Conservation (phyloP, 2,888 invertebrate species). For the Tetragonula carbonaria region DNA sequence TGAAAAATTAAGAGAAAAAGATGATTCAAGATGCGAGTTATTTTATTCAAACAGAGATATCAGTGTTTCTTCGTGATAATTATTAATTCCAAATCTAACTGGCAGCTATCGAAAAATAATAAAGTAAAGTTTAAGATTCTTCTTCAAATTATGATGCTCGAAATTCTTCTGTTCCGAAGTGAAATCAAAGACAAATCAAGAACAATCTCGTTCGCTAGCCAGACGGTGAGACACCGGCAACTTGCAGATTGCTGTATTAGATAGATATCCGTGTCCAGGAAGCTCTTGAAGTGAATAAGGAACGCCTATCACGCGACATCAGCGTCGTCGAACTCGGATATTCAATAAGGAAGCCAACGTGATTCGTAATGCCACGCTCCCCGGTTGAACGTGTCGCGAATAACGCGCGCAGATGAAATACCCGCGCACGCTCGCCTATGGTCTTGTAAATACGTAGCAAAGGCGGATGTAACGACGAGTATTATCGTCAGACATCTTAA, state of each 20-base stretch:
- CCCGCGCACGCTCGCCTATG: not conserved
- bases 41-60: no score
- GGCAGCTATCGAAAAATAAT: no score
- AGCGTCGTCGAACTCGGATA: constrained; percentile 35
- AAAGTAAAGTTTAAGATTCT: no score
- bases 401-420: constrained; percentile 38
- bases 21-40: no score
- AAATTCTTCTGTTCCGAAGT: no score
- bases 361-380: constrained; percentile 38
- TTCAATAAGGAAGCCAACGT: constrained; percentile 49
- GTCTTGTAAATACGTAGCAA: not conserved
- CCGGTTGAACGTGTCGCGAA: constrained; percentile 45
- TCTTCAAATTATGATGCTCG: no score
- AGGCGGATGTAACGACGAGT: not conserved
- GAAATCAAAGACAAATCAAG: no score
- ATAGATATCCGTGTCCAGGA: constrained; percentile 23
- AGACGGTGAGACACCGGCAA: not conserved
- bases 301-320: constrained; percentile 13
- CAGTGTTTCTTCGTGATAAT: no score
- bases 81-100: no score
- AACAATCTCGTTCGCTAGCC: not conserved
- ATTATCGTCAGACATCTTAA: not conserved
- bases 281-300: constrained; percentile 22
- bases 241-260: not conserved
- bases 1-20: no score